Conservation (phyloP, 2,888 invertebrate species). For the Argyra leucocephala region DNA sequence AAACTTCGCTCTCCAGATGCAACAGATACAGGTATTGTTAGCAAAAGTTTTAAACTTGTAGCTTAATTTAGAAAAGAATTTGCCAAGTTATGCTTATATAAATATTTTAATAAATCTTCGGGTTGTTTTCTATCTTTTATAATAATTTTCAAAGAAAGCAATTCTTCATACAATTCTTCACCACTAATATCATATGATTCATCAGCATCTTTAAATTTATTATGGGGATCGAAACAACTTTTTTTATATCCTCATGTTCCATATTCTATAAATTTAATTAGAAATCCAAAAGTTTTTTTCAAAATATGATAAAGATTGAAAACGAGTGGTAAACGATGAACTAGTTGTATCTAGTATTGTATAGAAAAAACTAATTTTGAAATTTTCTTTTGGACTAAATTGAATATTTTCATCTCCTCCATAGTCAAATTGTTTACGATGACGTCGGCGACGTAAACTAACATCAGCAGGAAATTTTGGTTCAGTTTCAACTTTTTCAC, state of each 20-base stretch:
- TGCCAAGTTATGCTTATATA: slow-evolving; percentile 7
- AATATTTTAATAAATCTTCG: slow-evolving; percentile 8
- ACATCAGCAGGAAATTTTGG: slow-evolving; percentile 9
- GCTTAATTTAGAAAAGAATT: background rate
- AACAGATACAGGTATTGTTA: slow-evolving; percentile 12
- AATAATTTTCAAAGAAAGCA: background rate
- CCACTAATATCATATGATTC: slow-evolving; percentile 10
- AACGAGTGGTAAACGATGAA: background rate
- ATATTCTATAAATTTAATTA: slow-evolving; percentile 2
- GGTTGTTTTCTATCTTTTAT: background rate
- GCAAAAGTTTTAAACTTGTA: slow-evolving; percentile 9
- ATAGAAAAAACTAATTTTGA: slow-evolving; percentile 8
- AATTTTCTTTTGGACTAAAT: slow-evolving; percentile 6
- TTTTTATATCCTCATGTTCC: slow-evolving; percentile 8
- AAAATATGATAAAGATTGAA: slow-evolving; percentile 6
- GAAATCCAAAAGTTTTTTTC: slow-evolving; percentile 10
- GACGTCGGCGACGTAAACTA: slow-evolving; percentile 1
- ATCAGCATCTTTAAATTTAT: slow-evolving; percentile 8
- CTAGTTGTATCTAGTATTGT: slow-evolving; percentile 8
- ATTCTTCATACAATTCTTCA: no score
- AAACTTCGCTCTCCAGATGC: slow-evolving; percentile 13
- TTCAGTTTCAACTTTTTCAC: slow-evolving; percentile 8
- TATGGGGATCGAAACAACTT: slow-evolving; percentile 7
- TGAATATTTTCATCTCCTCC: background rate
- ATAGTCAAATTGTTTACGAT: slow-evolving; percentile 9